These are phyloP conservation scores for Anodontia alba DNA, from an alignment of 2,888 invertebrate species.

Conservation along the genomic window DNA sequence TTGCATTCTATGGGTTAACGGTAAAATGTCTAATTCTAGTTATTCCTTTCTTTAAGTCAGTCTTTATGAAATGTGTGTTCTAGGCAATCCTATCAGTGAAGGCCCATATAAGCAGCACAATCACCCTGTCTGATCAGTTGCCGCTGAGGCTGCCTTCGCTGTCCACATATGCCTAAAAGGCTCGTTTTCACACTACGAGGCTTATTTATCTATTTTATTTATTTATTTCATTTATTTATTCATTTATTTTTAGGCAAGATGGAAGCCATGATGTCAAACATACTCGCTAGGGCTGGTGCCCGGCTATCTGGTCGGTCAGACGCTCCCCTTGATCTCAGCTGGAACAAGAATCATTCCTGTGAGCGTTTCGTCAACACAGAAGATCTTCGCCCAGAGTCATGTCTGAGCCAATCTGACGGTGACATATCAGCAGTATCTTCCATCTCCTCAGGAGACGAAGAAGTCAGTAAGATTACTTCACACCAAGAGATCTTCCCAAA, in stretches of 20 bases:
- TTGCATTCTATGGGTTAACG: no score
- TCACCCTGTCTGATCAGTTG: no score
- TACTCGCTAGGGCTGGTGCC: conserved; percentile 32
- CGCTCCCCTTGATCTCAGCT: conserved; percentile 33
- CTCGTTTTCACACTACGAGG: no score
- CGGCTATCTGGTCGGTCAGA: background rate
- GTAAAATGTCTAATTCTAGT: no score
- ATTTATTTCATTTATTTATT: background rate
- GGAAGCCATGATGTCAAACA: conserved; percentile 48
- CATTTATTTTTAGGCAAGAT: conserved; percentile 31
- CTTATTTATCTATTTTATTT: no score
- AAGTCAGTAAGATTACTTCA: background rate
- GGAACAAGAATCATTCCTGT: conserved; percentile 35
- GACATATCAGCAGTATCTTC: background rate
- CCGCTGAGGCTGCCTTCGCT: no score
- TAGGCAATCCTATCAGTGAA: no score
- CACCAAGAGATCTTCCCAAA: background rate
- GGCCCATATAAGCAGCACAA: no score
- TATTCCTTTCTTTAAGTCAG: no score
- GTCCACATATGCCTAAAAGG: no score
- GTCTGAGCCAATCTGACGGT: background rate
- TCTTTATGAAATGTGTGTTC: no score
- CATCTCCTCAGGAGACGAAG: background rate
- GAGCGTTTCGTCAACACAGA: conserved; percentile 38
- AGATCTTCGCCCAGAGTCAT: conserved; percentile 41